Conservation (phyloP, 2,797 vertebrate genomes). For the Prionace glauca region DNA sequence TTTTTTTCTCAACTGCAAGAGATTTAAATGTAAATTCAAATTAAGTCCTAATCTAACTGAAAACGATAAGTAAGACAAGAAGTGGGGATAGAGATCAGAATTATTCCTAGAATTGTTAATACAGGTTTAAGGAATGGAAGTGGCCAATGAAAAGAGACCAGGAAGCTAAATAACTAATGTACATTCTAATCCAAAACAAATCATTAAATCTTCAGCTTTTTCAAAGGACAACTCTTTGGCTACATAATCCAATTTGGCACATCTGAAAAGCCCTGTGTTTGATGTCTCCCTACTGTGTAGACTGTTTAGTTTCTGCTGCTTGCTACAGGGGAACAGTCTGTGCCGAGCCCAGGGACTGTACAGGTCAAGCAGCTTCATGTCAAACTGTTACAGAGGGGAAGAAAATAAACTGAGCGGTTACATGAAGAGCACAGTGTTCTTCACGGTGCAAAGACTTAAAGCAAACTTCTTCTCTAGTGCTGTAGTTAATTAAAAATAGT, state of each 20-base stretch:
- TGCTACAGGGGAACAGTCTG: constrained; percentile 14
- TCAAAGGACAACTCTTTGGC: constrained; percentile 30
- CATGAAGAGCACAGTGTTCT: constrained; percentile 29
- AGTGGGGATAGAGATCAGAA: background rate
- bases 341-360: constrained; percentile 4
- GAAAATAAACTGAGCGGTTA: constrained; percentile 15
- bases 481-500: constrained; percentile 15
- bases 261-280: constrained; percentile 26
- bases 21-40: background rate
- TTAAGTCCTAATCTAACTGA: background rate
- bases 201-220: background rate
- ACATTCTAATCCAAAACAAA: constrained; percentile 13
- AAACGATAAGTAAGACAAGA: background rate
- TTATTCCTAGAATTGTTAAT: background rate
- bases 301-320: constrained; percentile 16
- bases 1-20: too few relatives aligned
- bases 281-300: constrained; percentile 16
- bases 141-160: background rate
- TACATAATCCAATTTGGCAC: background rate
- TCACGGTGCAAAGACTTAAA: constrained; percentile 23
- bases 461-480: background rate
- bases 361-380: background rate
- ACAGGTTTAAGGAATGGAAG: background rate
- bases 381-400: background rate
- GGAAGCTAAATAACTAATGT: background rate